These are phyloP conservation scores for Masnerella sp. DNA, from an alignment of 2,888 invertebrate genomes.

Conservation along the genomic window DNA sequence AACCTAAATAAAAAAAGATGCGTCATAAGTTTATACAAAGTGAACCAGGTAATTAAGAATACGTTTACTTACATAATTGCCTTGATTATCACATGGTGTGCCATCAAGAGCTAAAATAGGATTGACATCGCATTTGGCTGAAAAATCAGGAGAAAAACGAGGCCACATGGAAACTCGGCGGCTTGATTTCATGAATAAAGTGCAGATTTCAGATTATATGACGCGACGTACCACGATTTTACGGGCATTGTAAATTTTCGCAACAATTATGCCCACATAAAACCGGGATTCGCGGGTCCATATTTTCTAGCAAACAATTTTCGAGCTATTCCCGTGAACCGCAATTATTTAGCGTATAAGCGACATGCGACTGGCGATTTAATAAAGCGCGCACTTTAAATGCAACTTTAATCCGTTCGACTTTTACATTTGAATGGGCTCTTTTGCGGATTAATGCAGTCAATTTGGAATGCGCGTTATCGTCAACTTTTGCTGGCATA, in stretches of 20 bases:
- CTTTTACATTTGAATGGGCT: constrained; percentile 45
- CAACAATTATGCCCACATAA: constrained; percentile 46
- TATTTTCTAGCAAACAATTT: constrained; percentile 48
- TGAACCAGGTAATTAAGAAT: no score
- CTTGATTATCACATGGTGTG: no score
- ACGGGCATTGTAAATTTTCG: constrained; percentile 47
- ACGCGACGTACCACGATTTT: constrained; percentile 32
- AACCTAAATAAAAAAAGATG: no score
- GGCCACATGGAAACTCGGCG: constrained; percentile 35
- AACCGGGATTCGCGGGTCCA: constrained; percentile 38
- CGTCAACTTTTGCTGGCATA: constrained; percentile 11
- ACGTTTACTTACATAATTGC: no score
- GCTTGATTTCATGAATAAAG: constrained; percentile 49
- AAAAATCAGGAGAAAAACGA: constrained; percentile 14
- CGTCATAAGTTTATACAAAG: no score
- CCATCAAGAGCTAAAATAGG: no score
- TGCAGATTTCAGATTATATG: constrained; percentile 31
- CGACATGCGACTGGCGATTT: constrained; percentile 31
- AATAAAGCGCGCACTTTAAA: constrained; percentile 39
- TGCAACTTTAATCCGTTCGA: constrained; percentile 48
- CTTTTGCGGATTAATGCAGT: constrained; percentile 39
- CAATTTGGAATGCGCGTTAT: constrained; percentile 22
- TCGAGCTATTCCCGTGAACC: constrained; percentile 17
- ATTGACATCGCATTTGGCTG: background rate
- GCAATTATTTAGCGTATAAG: constrained; percentile 47